Percentiles rank a stretch among this genome's conserved stretches.
Evolutionary conservation across 2,113 vertebrate genomes (phyloP).

Genomic region (Nycticorax nycticorax): DNA sequence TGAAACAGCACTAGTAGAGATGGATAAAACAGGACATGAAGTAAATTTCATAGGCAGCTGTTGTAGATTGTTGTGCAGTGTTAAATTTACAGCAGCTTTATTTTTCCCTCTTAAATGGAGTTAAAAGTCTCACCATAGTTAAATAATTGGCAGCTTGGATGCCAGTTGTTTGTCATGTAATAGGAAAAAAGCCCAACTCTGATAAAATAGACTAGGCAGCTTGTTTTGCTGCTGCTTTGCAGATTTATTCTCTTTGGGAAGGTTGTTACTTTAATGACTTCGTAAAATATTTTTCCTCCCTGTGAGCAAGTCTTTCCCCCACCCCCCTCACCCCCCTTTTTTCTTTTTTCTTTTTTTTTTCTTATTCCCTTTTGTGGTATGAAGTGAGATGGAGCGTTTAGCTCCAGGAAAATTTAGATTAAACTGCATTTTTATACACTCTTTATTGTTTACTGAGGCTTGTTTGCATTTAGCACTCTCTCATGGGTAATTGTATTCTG

Average conservation of each 20-base stretch:
- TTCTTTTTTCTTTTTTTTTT: neutral
- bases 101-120: constrained; percentile 8
- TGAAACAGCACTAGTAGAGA: neutral
- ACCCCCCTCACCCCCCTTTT: no score
- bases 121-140: neutral
- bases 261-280: neutral
- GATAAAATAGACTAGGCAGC: neutral
- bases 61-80: neutral
- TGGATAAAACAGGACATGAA: neutral
- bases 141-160: constrained; percentile 17
- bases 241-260: constrained; percentile 10
- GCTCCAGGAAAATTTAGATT: constrained; percentile 10
- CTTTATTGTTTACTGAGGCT: neutral
- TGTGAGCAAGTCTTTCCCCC: neutral
- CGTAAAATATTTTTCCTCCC: constrained; percentile 26
- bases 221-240: constrained; percentile 1
- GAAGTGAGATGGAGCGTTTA: neutral
- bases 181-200: neutral
- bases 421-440: constrained; percentile 16
- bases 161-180: constrained; percentile 12
- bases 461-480: constrained; percentile 14
- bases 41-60: neutral
- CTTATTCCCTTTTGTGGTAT: neutral
- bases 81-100: neutral
- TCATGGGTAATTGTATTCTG: neutral